Evolutionary conservation across 2,113 vertebrate species (phyloP), one percentile per base, ranked within the genome.

Genomic region (Strigops habroptila): DNA sequence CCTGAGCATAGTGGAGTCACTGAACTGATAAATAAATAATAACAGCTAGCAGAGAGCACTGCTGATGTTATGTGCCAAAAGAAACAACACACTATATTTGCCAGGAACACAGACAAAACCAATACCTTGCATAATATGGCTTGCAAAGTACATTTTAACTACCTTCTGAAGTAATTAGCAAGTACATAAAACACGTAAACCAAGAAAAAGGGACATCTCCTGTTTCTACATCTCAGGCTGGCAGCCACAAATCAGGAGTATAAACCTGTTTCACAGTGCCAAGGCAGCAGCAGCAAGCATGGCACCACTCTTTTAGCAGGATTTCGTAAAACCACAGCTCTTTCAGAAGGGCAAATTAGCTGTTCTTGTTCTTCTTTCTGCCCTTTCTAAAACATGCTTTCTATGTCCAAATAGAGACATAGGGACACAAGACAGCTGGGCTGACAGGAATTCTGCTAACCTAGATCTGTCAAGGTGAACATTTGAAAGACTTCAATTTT

Each of bases 401-500:
- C 89, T 95, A 80, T 2, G 11, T 65, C 92, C 88, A 90, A 93
- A 93, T 65, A 51, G 91, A 96, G 67, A 93, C 90, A 28, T 4
- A 1, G 48, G 82, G 87, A 93, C 48, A 7, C 49, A 5, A 95
- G 91, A 82, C 95, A 96, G 94, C 92, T 92, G 87, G 77, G 89
- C 93, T 95, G 93, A 81, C 86, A 73, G 78, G 89, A 86, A 67
- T 79, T 67, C 90, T 85, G 75, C 82, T 95, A 97, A 69, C 89
- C 92, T 19, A 85, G 80, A 95, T 91, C 91, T 95, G 93, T 95
- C 96, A 91, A 95, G 93, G 87, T 86, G 85, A 94, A 79, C 63
- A 44, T 41, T 69, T 78, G 93, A 95, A 90, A 97, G 90, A 65
- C 90, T 93, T 91, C 60, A 37, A 11, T 53, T 95, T 85, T 73